These are phyloP conservation scores for Drosophila setosimentum DNA, from an alignment of 2,888 invertebrate genomes.

Conservation along the genomic window DNA sequence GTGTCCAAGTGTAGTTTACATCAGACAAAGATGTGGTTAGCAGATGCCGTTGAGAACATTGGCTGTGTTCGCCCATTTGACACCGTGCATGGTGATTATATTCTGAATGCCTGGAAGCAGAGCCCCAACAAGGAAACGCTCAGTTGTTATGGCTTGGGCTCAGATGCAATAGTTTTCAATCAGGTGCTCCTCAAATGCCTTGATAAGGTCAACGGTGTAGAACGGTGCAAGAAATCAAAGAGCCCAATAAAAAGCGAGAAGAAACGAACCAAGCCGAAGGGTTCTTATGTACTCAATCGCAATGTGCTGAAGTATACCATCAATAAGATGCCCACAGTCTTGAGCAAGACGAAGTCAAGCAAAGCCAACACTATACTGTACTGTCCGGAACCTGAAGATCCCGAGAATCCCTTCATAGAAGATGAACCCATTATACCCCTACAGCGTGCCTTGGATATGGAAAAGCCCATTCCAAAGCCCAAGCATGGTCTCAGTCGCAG, in stretches of 20 bases:
- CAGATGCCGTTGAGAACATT: slow-evolving; percentile 48
- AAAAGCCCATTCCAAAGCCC: slow-evolving; percentile 3
- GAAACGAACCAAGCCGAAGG: slow-evolving; percentile 23
- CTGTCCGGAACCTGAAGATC: slow-evolving; percentile 28
- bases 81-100: slow-evolving; percentile 11
- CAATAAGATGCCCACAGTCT: slow-evolving; percentile 53
- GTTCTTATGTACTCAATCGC: slow-evolving; percentile 55
- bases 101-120: slow-evolving; percentile 49
- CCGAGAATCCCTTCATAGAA: slow-evolving; percentile 32
- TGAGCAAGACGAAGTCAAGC: slow-evolving; percentile 24
- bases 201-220: slow-evolving; percentile 28
- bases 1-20: slow-evolving; percentile 46
- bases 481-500: slow-evolving; percentile 39
- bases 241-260: neutral
- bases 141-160: slow-evolving; percentile 47
- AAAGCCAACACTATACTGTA: slow-evolving; percentile 38
- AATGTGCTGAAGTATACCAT: slow-evolving; percentile 28
- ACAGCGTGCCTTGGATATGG: slow-evolving; percentile 32
- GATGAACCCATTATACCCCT: neutral
- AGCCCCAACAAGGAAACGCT: slow-evolving; percentile 57
- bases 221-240: slow-evolving; percentile 1
- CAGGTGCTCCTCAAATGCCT: slow-evolving; percentile 44
- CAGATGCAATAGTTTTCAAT: slow-evolving; percentile 34
- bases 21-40: slow-evolving; percentile 27
- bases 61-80: slow-evolving; percentile 38